Percentiles rank a stretch among this genome's conserved stretches.
Conservation (phyloP, 2,113 vertebrate genomes). For the Melospiza melodia region DNA sequence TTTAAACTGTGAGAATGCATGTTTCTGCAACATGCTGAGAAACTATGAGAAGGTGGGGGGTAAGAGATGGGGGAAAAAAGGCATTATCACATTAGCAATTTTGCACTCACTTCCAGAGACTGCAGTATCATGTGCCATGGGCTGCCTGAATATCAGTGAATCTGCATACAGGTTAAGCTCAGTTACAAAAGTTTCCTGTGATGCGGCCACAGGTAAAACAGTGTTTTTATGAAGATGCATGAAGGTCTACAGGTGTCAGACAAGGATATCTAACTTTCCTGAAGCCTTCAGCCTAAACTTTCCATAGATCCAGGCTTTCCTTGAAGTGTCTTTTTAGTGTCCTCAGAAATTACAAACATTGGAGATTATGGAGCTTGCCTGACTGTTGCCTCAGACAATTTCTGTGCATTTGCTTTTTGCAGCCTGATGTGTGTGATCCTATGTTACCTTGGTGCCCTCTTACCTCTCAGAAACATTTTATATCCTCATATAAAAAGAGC, state of each 20-base stretch:
- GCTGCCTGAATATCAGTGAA: neutral
- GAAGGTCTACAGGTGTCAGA: neutral
- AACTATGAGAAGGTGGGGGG: neutral
- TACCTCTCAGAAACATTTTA: neutral
- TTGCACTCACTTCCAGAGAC: neutral
- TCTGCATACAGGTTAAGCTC: neutral
- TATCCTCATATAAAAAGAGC: neutral
- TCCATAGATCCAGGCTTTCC: neutral
- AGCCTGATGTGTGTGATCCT: neutral
- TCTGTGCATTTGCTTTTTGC: constrained; percentile 17
- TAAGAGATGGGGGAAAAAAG: neutral
- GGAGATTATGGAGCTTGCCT: neutral
- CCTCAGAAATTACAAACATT: neutral
- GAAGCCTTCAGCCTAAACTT: neutral
- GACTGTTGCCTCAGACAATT: neutral
- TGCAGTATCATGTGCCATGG: neutral
- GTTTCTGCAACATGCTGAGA: neutral
- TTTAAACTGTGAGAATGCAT: neutral
- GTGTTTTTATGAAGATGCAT: neutral
- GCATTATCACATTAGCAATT: neutral
- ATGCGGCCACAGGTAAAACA: neutral
- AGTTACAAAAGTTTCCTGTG: neutral
- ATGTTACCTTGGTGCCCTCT: neutral
- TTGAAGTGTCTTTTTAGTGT: neutral
- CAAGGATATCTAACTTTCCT: neutral